Evolutionary conservation across 2,888 invertebrate species (phyloP).

Genomic region (Epistrophella euchroma): DNA sequence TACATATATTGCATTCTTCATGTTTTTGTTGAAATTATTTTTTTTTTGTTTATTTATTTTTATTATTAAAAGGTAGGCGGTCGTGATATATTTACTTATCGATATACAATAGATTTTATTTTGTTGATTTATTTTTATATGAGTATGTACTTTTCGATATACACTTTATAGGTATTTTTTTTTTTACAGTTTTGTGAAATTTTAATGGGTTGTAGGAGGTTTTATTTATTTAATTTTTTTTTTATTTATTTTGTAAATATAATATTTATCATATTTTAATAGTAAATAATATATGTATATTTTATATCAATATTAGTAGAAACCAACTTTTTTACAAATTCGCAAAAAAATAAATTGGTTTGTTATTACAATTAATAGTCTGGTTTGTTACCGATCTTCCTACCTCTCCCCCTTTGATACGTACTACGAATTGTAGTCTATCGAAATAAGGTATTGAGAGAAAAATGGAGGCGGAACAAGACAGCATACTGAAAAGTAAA

Average conservation of each 20-base stretch:
- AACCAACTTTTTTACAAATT: too few relatives aligned
- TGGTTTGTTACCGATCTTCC: too few relatives aligned
- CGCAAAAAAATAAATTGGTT: too few relatives aligned
- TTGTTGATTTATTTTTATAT: constrained; percentile 34
- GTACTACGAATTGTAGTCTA: too few relatives aligned
- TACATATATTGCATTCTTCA: background rate
- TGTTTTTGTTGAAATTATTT: background rate
- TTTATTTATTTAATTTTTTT: background rate
- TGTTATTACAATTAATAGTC: too few relatives aligned
- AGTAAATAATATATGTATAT: background rate
- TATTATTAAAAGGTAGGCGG: background rate
- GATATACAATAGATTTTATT: constrained; percentile 57
- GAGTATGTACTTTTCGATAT: background rate
- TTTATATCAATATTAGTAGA: too few relatives aligned
- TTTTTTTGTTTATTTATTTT: background rate
- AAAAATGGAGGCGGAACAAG: too few relatives aligned
- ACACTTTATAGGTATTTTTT: background rate
- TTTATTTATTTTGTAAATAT: background rate
- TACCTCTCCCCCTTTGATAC: too few relatives aligned
- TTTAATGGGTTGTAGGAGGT: background rate
- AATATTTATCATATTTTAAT: background rate
- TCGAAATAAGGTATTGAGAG: too few relatives aligned
- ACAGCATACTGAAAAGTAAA: too few relatives aligned
- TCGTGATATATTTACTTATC: constrained; percentile 6
- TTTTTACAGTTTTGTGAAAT: constrained; percentile 5